Base-by-base conservation (phyloP, 2,888 invertebrate genomes). In the Caenorhabditis wallacei region DNA sequence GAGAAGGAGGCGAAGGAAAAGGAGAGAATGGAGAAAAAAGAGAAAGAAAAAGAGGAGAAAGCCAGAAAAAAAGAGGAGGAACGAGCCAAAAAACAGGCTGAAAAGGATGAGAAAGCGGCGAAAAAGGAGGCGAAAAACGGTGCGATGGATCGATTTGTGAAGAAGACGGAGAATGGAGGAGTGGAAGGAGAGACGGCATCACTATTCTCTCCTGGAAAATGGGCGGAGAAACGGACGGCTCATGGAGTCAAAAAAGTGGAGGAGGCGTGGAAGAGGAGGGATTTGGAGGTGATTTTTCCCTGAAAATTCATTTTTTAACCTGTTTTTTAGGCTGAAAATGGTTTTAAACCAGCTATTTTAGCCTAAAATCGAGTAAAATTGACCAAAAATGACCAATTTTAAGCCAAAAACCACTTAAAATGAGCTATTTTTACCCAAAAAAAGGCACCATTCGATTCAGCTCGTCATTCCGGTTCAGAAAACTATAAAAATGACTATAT, bases 211-310 rank as follows among this genome's bases (percentile, higher is more conserved):
- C 54, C 78, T 11, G 54, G 59, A 8, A 69, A 75, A 64, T 70
- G 71, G 80, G 57, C 26, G 4, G 71, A 71, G n/a, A 30, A 53
- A 35, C 59, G 76, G n/a, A 35, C 68, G 0, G 78, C 57, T 5
- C 7, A 35, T 3, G 82, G 76, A 7, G 24, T 72, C n/a, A 72
- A 72, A 22, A 82, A 82, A 30, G 16, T 82, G 54, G 82, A 82
- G 11, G 71, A 76, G 0, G 79, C 82, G 30, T 82, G 82, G 82
- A 82, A 72, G 20, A 69, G 57, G 24, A 30, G 82, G n/a, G 82
- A 82, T 75, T 57, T 53, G 22, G 78, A 69, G 68, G 72, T 74
- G 7, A 61, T 40, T 37, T 10, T 22, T 40, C 53, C 53, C 1
- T 26, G n/a, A 40, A 43, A 40, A 43, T 43, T 3, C 8, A n/a